Base-by-base conservation (phyloP, 2,113 vertebrate species). In the Rostratula benghalensis region DNA sequence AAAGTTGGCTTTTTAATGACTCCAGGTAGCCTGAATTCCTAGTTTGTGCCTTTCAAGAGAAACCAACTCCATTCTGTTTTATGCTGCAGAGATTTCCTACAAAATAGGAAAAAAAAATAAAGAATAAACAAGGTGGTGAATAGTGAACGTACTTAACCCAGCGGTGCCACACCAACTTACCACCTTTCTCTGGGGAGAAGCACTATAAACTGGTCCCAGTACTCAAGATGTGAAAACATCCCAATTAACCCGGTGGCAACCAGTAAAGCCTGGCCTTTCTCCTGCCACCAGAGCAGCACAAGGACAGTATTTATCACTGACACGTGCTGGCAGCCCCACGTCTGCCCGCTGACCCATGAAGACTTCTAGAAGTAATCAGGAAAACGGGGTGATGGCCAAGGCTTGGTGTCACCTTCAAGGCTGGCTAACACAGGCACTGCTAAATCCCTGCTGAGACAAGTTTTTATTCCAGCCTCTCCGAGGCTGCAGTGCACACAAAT, bases 101-200 rank as follows among this genome's bases (percentile, higher is more conserved):
- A 39, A 80, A 74, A n/a, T 8, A 53, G 9, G 6, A 25, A 31
- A 37, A 11, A n/a, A 28, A 41, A 57, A 37, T n/a, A n/a, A n/a
- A n/a, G n/a, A 31, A 20, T 33, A 12, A 76, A 22, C 0, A 15
- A 6, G 4, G 6, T 12, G n/a, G 35, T 51, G 57, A 53, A n/a
- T 39, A 41, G 31, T 46, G 61, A 46, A 43, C 37, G 35, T 2
- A 43, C 14, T 24, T 8, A 22, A 23, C 13, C 45, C 59, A 51
- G 39, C 10, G 21, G n/a, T 16, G 33, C 27, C 2, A 0, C 53
- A 13, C n/a, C 24, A 64, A 41, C 28, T 73, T 3, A 3, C 6
- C 27, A 10, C 23, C 27, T 41, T 80, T 45, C 33, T 51, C 16
- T 19, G 31, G 6, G 19, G 45, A 60, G 54, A 88, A 92, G 45